Conservation (phyloP, 2,797 vertebrate species). For the Spatula versicolor region DNA sequence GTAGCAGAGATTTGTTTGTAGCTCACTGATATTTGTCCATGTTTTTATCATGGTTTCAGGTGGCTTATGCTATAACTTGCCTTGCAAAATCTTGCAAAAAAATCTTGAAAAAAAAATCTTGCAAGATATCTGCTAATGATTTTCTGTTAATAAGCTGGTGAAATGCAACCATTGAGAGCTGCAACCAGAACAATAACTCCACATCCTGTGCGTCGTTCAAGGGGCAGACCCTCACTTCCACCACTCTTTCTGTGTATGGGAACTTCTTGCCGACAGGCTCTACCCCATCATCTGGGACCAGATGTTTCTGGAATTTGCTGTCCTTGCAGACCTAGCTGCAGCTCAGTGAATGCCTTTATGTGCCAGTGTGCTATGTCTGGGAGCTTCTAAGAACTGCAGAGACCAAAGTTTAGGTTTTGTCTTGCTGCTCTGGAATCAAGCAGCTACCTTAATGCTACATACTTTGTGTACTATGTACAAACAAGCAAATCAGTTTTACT, state of each 20-base stretch:
- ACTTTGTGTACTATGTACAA: neutral
- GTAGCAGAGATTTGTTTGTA: neutral
- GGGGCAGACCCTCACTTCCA: neutral
- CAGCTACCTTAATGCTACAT: neutral
- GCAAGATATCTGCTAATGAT: neutral
- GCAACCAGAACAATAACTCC: neutral
- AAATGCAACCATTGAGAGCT: rapidly evolving
- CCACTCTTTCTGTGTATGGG: no score
- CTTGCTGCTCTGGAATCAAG: neutral
- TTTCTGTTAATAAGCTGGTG: neutral
- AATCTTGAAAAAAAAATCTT: no score
- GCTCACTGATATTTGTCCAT: neutral
- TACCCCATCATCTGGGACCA: neutral
- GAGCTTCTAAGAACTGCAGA: neutral
- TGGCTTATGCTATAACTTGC: neutral
- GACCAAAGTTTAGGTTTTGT: neutral
- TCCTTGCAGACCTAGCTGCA: no score
- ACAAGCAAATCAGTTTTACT: neutral
- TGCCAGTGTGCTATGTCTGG: neutral
- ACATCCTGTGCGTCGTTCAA: neutral
- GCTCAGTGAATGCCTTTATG: neutral
- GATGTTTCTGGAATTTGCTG: neutral
- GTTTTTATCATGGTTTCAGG: neutral
- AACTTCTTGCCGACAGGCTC: no score
- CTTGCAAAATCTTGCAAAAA: neutral